Evolutionary conservation across 2,888 invertebrate genomes (phyloP).

Genomic region (Galerucella nymphaeae): DNA sequence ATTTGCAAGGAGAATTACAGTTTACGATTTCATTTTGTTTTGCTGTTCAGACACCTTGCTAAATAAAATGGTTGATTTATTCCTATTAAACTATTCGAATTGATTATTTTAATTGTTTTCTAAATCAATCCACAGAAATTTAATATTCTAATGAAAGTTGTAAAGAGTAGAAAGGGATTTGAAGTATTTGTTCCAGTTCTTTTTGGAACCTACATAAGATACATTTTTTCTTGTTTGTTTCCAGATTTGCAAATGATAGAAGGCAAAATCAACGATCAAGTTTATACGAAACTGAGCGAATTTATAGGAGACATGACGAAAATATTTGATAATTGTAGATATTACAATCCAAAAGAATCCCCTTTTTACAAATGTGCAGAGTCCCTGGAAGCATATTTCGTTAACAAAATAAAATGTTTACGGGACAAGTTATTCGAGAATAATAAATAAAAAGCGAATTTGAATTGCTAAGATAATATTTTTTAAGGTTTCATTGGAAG

Average conservation of each 20-base stretch:
- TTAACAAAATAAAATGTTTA: conserved; percentile 90
- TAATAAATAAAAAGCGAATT: background rate
- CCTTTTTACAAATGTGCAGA: conserved; percentile 97
- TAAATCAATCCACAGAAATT: background rate
- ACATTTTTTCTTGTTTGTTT: conserved; percentile 52
- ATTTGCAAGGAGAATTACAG: conserved; percentile 34
- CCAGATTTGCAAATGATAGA: conserved; percentile 95
- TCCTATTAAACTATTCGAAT: conserved; percentile 19
- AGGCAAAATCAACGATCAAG: conserved; percentile 82
- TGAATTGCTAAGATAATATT: conserved; percentile 24
- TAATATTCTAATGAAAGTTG: background rate
- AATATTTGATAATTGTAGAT: conserved; percentile 98
- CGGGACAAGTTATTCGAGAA: conserved; percentile 84
- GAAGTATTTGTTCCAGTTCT: no score
- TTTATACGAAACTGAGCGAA: conserved; percentile 89
- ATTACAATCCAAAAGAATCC: conserved; percentile 95
- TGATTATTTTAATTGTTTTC: background rate
- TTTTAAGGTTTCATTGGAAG: conserved; percentile 46
- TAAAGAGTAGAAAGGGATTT: background rate
- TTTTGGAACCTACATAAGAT: background rate
- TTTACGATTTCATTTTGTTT: conserved; percentile 25
- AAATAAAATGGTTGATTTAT: conserved; percentile 22
- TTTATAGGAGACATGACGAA: conserved; percentile 98
- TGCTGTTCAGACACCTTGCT: conserved; percentile 38
- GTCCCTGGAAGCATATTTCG: conserved; percentile 93